Conservation (phyloP, 2,888 invertebrate genomes). For the Drosophila lutescens region DNA sequence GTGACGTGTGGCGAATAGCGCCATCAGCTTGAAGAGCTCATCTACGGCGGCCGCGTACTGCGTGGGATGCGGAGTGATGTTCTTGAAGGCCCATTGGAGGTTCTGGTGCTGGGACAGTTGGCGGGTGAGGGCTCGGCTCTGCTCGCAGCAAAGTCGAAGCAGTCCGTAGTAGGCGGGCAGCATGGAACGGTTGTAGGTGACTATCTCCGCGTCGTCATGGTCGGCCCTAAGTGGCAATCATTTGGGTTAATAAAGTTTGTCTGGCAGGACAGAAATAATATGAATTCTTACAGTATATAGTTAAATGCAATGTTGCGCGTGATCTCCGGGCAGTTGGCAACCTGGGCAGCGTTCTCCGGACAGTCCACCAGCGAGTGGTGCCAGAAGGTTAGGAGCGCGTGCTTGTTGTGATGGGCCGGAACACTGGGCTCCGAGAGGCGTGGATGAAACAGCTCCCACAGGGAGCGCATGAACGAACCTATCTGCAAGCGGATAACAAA, state of each 20-base stretch:
- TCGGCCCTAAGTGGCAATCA: slow-evolving; percentile 89
- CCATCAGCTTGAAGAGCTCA: slow-evolving; percentile 95
- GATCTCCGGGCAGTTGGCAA: slow-evolving; percentile 93
- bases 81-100: slow-evolving; percentile 98
- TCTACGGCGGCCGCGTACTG: slow-evolving; percentile 97
- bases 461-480: slow-evolving; percentile 94
- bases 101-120: slow-evolving; percentile 96
- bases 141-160: slow-evolving; percentile 94
- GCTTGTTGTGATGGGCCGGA: slow-evolving; percentile 97
- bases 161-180: slow-evolving; percentile 96
- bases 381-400: slow-evolving; percentile 96
- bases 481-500: slow-evolving; percentile 87
- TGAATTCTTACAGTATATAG: slow-evolving; percentile 94
- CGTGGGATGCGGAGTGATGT: slow-evolving; percentile 97
- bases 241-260: slow-evolving; percentile 13
- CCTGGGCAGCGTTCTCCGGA: slow-evolving; percentile 95
- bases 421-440: slow-evolving; percentile 97
- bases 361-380: slow-evolving; percentile 96
- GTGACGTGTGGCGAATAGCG: slow-evolving; percentile 93
- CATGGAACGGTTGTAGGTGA: slow-evolving; percentile 96
- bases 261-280: background rate
- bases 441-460: slow-evolving; percentile 98
- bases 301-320: slow-evolving; percentile 98
- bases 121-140: slow-evolving; percentile 93
- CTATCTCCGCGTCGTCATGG: slow-evolving; percentile 98